A percentile compares a stretch with the other conserved stretches of the same genome.
These are phyloP conservation scores for Lepidochrysops patricia DNA, from an alignment of 2,888 invertebrate genomes.

Conservation along the genomic window DNA sequence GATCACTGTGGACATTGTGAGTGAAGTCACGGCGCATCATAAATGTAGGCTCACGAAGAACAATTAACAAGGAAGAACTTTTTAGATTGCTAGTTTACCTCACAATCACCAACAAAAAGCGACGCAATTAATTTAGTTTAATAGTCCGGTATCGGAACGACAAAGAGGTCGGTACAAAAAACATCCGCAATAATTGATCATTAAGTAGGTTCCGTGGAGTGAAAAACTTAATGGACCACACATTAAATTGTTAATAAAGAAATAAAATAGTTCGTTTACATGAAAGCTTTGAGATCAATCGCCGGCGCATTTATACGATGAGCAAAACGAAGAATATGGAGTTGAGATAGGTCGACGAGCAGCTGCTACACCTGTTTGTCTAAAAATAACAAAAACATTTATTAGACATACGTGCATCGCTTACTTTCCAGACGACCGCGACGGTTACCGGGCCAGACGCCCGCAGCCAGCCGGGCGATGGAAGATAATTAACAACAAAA, in stretches of 20 bases:
- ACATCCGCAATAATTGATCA: background rate
- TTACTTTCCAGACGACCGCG: slow-evolving; percentile 47
- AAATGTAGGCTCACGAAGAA: background rate
- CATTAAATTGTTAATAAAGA: background rate
- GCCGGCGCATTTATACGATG: slow-evolving; percentile 32
- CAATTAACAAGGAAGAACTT: background rate
- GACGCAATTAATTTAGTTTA: background rate
- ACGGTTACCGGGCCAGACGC: slow-evolving; percentile 53
- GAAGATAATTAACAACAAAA: slow-evolving; percentile 64
- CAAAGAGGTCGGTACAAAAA: background rate
- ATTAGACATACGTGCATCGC: slow-evolving; percentile 36
- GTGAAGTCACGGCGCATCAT: background rate
- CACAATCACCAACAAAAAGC: background rate
- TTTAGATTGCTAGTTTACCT: background rate
- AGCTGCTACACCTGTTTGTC: slow-evolving; percentile 40
- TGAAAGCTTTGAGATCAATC: slow-evolving; percentile 23
- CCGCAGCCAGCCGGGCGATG: slow-evolving; percentile 44
- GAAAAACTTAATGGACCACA: background rate
- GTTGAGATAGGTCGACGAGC: slow-evolving; percentile 31
- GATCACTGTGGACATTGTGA: background rate
- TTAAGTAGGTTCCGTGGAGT: background rate
- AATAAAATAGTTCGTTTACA: background rate
- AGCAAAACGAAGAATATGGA: slow-evolving; percentile 31
- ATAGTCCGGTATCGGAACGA: background rate
- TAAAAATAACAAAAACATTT: slow-evolving; percentile 32